Percentiles rank a stretch among this genome's conserved stretches.
Conservation (phyloP, 2,888 invertebrate genomes). For the Acronicta leporina region DNA sequence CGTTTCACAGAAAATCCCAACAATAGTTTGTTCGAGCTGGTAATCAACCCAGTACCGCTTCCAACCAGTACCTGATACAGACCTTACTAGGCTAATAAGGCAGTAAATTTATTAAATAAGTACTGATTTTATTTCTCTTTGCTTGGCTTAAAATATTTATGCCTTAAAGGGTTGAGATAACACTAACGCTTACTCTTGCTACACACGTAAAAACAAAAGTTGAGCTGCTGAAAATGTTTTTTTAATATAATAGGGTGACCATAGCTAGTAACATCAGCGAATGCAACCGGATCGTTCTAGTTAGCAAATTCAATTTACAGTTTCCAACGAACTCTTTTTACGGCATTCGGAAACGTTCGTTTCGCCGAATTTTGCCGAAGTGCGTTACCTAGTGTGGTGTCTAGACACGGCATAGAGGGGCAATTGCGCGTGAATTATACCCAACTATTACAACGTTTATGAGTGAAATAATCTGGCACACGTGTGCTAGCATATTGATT, state of each 20-base stretch:
- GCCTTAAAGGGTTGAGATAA: too few relatives aligned
- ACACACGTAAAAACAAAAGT: too few relatives aligned
- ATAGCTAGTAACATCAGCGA: neutral
- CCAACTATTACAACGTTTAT: constrained; percentile 73
- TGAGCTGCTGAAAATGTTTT: too few relatives aligned
- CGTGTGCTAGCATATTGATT: constrained; percentile 87
- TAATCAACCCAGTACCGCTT: too few relatives aligned
- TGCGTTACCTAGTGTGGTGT: constrained; percentile 44
- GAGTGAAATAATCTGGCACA: constrained; percentile 69
- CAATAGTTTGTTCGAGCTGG: neutral
- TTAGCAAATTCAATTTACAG: constrained; percentile 51
- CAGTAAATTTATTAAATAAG: neutral
- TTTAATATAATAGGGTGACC: too few relatives aligned
- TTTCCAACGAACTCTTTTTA: constrained; percentile 56
- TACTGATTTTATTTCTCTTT: too few relatives aligned
- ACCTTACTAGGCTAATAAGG: constrained; percentile 16
- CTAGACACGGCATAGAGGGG: constrained; percentile 52
- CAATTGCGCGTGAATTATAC: constrained; percentile 76
- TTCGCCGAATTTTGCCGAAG: constrained; percentile 53
- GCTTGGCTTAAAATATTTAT: too few relatives aligned
- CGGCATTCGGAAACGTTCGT: constrained; percentile 57
- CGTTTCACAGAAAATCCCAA: too few relatives aligned
- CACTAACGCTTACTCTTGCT: too few relatives aligned
- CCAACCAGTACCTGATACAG: too few relatives aligned
- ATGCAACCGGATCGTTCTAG: constrained; percentile 34